phyloP scores from a whole-genome alignment of 2,888 invertebrate species.

The Nomada ferruginata region DNA sequence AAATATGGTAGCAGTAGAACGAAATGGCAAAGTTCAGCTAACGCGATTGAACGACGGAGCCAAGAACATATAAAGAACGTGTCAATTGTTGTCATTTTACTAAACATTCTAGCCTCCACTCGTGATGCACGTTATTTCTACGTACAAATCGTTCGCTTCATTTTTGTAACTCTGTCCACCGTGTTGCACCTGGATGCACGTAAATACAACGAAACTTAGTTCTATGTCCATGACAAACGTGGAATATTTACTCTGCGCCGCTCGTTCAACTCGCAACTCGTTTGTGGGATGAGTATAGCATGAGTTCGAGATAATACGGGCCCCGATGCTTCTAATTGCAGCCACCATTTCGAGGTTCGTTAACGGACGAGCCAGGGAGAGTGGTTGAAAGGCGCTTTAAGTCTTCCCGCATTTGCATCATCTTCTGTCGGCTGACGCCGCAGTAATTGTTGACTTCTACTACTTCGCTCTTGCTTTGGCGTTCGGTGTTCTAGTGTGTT shows the following conservation, averaged over 20 bases:
- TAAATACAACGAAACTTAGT: too few species aligned
- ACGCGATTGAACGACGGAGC: too few species aligned
- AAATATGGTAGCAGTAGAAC: too few species aligned
- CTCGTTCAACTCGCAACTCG: slow-evolving; percentile 12
- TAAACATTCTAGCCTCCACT: too few species aligned
- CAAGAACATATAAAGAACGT: too few species aligned
- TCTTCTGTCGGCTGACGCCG: not conserved
- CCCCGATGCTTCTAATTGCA: slow-evolving; percentile 43
- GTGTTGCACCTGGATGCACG: too few species aligned
- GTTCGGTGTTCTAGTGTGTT: not conserved
- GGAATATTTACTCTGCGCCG: not conserved
- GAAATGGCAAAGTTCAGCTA: too few species aligned
- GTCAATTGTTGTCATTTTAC: too few species aligned
- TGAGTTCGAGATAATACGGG: slow-evolving; percentile 24
- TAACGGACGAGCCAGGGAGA: slow-evolving; percentile 10
- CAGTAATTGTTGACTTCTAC: slow-evolving; percentile 6
- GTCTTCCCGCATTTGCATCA: not conserved
- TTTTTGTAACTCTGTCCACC: too few species aligned
- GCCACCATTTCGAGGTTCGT: slow-evolving; percentile 43
- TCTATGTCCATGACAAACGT: not conserved
- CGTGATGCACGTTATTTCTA: too few species aligned
- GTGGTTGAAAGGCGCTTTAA: slow-evolving; percentile 7
- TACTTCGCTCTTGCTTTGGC: not conserved
- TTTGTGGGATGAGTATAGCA: slow-evolving; percentile 9
- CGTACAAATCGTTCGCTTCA: too few species aligned